Evolutionary conservation across 1,140 invertebrate genomes (phyloP).

Genomic region (Euura lappo): DNA sequence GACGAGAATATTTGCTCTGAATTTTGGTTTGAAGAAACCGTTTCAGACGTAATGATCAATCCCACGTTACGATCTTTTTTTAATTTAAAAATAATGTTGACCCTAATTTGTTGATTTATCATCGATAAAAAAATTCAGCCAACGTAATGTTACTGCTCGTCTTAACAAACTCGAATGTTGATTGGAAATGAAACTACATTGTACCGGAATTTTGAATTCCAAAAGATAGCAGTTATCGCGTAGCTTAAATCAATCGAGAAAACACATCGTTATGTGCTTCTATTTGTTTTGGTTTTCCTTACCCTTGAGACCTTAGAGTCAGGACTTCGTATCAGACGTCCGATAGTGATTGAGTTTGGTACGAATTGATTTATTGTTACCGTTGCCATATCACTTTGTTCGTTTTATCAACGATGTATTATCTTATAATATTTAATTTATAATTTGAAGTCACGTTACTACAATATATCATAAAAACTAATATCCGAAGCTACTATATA

Average conservation of each 20-base stretch:
- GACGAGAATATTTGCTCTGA: neutral
- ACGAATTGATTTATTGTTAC: neutral
- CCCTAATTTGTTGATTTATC: neutral
- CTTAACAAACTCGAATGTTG: neutral
- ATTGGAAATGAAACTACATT: neutral
- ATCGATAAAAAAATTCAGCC: neutral
- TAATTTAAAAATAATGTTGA: neutral
- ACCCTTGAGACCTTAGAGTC: too few species aligned
- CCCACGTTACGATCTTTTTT: neutral
- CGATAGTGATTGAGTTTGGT: neutral
- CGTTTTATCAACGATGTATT: neutral
- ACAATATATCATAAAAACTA: neutral
- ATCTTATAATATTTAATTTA: neutral
- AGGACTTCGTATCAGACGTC: too few species aligned
- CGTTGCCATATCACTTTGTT: conserved; percentile 1
- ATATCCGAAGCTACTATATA: neutral
- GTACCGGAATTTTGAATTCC: neutral
- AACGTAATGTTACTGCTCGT: neutral
- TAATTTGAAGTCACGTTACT: neutral
- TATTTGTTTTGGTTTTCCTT: too few species aligned
- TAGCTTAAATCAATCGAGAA: neutral
- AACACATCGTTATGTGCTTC: neutral
- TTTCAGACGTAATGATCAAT: neutral
- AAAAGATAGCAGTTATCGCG: neutral
- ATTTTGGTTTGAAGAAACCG: neutral